Conservation (phyloP, 2,113 vertebrate species). For the Nothocercus nigrocapillus region DNA sequence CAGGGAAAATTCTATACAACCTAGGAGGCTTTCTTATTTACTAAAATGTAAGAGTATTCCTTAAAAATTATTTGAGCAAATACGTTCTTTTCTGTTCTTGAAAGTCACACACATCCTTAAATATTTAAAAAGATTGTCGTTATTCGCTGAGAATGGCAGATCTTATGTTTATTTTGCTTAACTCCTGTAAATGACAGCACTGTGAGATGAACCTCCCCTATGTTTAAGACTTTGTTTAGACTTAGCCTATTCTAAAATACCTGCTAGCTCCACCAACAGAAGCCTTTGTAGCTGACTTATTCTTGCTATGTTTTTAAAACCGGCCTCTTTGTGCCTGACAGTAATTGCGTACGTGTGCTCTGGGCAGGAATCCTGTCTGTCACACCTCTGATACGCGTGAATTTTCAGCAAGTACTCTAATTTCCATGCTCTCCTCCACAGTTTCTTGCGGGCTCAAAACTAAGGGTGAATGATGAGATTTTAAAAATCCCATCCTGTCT, state of each 20-base stretch:
- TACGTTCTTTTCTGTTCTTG: neutral
- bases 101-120: neutral
- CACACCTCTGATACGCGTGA: neutral
- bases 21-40: neutral
- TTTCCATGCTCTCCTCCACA: neutral
- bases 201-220: neutral
- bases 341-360: rapidly evolving
- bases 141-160: neutral
- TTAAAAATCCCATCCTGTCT: neutral
- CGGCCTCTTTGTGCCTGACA: neutral
- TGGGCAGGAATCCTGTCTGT: neutral
- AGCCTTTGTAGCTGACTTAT: neutral
- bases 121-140: neutral
- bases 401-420: neutral
- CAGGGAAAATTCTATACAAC: neutral
- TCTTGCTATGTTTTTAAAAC: neutral
- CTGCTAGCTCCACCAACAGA: neutral
- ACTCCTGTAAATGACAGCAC: neutral
- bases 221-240: neutral
- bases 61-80: neutral
- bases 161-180: neutral
- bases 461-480: neutral
- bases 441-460: neutral
- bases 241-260: neutral
- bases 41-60: neutral